Percentiles rank a stretch among this genome's conserved stretches.
Conservation (phyloP, 2,113 vertebrate species). For the Colinus virginianus region DNA sequence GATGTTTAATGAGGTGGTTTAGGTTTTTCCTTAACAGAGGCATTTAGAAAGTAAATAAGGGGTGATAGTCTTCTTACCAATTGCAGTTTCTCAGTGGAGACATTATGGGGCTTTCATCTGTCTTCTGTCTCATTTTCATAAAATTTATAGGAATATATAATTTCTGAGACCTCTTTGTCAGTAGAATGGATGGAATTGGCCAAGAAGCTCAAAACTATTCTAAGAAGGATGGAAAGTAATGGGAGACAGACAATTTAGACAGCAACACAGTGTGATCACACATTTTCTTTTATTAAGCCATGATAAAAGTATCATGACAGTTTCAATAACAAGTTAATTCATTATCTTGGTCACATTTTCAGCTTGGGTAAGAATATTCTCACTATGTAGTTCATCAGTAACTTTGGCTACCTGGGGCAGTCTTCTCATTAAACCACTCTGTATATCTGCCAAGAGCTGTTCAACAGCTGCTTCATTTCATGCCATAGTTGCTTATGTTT, state of each 20-base stretch:
- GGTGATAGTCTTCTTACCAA: background rate
- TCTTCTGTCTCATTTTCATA: background rate
- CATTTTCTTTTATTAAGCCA: background rate
- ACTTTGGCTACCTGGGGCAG: conserved; percentile 7
- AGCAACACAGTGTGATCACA: background rate
- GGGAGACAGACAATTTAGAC: background rate
- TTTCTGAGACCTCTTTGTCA: background rate
- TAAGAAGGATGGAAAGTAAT: background rate
- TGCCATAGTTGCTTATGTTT: background rate
- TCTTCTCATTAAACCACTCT: conserved; percentile 25
- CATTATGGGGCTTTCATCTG: background rate
- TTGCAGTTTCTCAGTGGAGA: background rate
- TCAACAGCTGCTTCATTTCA: background rate
- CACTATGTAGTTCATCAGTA: conserved; percentile 20
- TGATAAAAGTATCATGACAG: background rate
- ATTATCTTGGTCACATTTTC: conserved; percentile 47
- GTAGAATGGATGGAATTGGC: background rate
- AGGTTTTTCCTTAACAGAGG: background rate
- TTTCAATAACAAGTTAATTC: background rate
- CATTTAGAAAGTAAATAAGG: background rate
- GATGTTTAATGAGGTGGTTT: background rate
- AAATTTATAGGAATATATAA: background rate
- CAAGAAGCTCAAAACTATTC: background rate
- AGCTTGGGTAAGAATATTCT: conserved; percentile 12
- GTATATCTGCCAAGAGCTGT: background rate